A percentile compares a stretch with the other conserved stretches of the same genome.
phyloP scores from a whole-genome alignment of 1,140 invertebrate genomes.

The Colletes latitarsis region DNA sequence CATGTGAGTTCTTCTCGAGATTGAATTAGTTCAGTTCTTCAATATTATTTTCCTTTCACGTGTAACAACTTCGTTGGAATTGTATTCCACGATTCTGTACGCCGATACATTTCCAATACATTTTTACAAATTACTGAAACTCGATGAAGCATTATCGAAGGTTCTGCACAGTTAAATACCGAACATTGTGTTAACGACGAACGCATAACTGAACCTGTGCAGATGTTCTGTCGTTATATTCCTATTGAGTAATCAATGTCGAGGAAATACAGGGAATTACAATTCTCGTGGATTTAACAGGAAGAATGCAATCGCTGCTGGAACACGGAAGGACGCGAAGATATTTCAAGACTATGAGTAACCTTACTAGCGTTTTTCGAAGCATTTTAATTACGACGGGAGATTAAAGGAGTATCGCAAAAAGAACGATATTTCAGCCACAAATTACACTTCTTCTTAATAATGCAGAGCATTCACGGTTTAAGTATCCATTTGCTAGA shows the following conservation, averaged over 20 bases:
- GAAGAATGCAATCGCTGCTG: background rate
- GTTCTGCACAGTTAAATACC: background rate
- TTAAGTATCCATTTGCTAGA: too few relatives aligned
- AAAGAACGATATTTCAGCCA: background rate
- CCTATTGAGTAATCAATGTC: conserved; percentile 11
- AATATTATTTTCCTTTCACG: too few relatives aligned
- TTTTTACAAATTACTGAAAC: background rate
- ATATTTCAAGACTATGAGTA: background rate
- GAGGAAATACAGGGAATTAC: background rate
- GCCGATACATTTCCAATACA: too few relatives aligned
- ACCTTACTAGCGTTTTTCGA: background rate
- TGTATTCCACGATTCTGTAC: too few relatives aligned
- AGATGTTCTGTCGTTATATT: conserved; percentile 14
- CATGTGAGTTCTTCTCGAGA: too few relatives aligned
- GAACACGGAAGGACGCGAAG: background rate
- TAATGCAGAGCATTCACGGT: background rate
- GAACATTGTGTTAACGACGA: conserved; percentile 1
- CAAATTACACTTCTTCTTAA: background rate
- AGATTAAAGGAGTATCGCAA: too few relatives aligned
- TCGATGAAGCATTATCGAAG: too few relatives aligned
- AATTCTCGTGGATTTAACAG: background rate
- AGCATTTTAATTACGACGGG: background rate
- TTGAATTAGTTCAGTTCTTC: too few relatives aligned
- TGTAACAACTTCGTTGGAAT: too few relatives aligned
- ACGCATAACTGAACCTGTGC: background rate